These are phyloP conservation scores for Morpho deidamia DNA, from an alignment of 2,888 invertebrate species.

Conservation along the genomic window DNA sequence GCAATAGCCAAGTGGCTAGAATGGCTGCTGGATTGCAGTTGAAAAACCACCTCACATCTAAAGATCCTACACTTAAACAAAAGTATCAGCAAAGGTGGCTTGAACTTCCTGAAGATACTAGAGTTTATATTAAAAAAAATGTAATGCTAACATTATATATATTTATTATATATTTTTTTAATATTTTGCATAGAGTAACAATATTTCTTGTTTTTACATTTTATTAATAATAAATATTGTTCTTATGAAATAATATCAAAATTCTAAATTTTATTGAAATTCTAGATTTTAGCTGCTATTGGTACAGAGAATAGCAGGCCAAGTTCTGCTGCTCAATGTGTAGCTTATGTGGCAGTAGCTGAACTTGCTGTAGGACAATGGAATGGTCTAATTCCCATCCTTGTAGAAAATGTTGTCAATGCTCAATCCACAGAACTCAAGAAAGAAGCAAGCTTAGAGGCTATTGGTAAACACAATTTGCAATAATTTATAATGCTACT, in stretches of 20 bases:
- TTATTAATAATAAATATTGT: too few relatives aligned
- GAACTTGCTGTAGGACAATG: constrained; percentile 96
- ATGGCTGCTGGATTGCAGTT: constrained; percentile 99
- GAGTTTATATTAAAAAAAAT: constrained; percentile 95
- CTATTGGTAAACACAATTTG: constrained; percentile 84
- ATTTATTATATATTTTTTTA: not conserved
- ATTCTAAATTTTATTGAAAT: not conserved
- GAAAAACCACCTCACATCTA: constrained; percentile 98
- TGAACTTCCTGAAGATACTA: constrained; percentile 89
- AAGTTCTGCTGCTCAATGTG: constrained; percentile 99
- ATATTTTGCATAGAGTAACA: not conserved
- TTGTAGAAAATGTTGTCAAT: constrained; percentile 95
- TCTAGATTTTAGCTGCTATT: constrained; percentile 92
- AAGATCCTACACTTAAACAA: constrained; percentile 88
- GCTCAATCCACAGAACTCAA: constrained; percentile 93
- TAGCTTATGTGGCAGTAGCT: constrained; percentile 98
- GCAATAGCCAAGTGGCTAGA: constrained; percentile 94
- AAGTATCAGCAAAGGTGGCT: constrained; percentile 97
- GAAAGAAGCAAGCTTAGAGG: constrained; percentile 97
- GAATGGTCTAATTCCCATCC: constrained; percentile 91
- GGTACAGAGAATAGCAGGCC: constrained; percentile 98
- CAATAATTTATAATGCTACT: not conserved
- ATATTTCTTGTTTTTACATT: not conserved
- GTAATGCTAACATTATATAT: constrained; percentile 70
- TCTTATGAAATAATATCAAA: too few relatives aligned